Base-by-base conservation (phyloP, 2,888 invertebrate species). In the Cybosia mesomella region DNA sequence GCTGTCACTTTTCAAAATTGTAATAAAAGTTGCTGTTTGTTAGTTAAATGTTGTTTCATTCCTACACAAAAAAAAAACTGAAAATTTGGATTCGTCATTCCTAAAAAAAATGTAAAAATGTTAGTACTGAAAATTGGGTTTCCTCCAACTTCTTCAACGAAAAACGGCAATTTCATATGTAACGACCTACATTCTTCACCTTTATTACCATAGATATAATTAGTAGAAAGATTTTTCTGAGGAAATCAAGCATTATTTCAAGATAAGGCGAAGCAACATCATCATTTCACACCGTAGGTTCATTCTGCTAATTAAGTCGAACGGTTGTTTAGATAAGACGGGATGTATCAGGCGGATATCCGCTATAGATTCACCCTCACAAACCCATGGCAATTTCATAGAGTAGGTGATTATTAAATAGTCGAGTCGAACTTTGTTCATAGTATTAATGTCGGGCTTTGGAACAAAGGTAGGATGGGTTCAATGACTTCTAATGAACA, bases 221-320 rank as follows among this genome's bases (percentile, higher is more conserved):
- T n/a, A n/a, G n/a, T n/a, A n/a, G n/a, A n/a, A n/a, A n/a, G n/a
- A n/a, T n/a, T n/a, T n/a, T n/a, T n/a, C n/a, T n/a, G n/a, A n/a
- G n/a, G n/a, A n/a, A n/a, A n/a, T n/a, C n/a, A n/a, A n/a, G n/a
- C n/a, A n/a, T n/a, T n/a, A n/a, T n/a, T n/a, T n/a, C n/a, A n/a
- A n/a, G n/a, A n/a, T n/a, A n/a, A n/a, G n/a, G n/a, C n/a, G 2
- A 55, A 18, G n/a, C 39, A 43, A 24, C 54, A 36, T 43, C 58
- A 43, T 43, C 28, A 58, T 43, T 64, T 58, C 9, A 43, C 39
- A 28, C 32, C 21, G n/a, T 64, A 49, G n/a, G 49, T 49, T 49
- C 58, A 28, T n/a, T 43, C n/a, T 21, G 28, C 2, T 57, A 64
- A 64, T 64, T 64, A 64, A 36, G 58, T 32, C 58, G 11, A 15